Percentiles rank a stretch among this genome's conserved stretches.
Conservation (phyloP, 35 echinoderm and acorn worm genomes). For the Hemicentrotus pulcherrimus region DNA sequence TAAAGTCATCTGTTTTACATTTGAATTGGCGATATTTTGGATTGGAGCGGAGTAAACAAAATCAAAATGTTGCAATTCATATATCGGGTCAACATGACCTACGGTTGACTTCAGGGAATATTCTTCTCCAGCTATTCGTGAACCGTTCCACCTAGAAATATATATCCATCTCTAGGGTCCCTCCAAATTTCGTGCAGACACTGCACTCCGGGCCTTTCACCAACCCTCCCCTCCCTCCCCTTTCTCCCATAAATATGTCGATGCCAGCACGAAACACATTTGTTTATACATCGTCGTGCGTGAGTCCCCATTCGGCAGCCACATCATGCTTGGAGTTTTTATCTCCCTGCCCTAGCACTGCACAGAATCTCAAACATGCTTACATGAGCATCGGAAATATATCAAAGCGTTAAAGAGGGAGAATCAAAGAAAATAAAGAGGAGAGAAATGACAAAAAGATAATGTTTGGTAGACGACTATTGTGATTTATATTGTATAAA, state of each 20-base stretch:
- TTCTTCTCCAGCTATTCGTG: background rate
- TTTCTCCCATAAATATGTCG: slow-evolving; percentile 47
- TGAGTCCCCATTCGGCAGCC: background rate
- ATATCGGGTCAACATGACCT: background rate
- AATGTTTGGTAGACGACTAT: background rate
- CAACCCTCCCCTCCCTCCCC: background rate
- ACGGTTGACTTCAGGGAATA: background rate
- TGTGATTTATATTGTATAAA: slow-evolving; percentile 20
- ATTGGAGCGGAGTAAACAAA: no score
- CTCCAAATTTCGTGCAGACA: background rate
- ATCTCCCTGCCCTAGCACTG: background rate
- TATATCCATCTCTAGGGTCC: background rate
- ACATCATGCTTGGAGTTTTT: background rate
- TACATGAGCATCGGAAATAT: slow-evolving; percentile 2
- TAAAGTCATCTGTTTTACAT: no score
- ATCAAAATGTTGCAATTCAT: no score
- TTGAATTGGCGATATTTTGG: no score
- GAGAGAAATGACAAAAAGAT: background rate
- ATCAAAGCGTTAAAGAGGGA: background rate
- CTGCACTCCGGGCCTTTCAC: slow-evolving; percentile 12
- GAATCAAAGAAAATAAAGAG: background rate
- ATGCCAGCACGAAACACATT: slow-evolving; percentile 19
- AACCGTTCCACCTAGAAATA: background rate
- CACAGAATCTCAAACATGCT: background rate
- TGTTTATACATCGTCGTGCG: slow-evolving; percentile 25